phyloP scores from a whole-genome alignment of 2,888 invertebrate species.

The Spisula subtruncata region DNA sequence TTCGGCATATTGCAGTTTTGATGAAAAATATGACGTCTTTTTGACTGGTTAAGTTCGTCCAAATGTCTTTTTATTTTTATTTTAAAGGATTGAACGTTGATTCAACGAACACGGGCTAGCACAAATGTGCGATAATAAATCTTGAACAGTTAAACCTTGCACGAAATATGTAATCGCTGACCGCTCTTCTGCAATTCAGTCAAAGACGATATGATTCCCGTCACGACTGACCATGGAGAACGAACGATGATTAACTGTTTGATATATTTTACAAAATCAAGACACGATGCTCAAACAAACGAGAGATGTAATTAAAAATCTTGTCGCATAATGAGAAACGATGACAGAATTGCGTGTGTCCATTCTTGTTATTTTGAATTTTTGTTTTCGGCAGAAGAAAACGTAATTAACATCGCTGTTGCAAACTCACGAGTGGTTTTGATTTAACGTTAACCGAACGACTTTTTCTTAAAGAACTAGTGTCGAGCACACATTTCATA shows the following conservation, averaged over 20 bases:
- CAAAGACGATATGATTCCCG: neutral
- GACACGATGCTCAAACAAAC: neutral
- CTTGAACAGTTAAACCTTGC: too few species aligned
- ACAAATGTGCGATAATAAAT: too few species aligned
- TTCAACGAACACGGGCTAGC: too few species aligned
- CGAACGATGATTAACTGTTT: slow-evolving; percentile 11
- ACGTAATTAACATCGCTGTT: neutral
- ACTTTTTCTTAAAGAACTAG: neutral
- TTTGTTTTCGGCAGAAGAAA: neutral
- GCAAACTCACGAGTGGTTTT: neutral
- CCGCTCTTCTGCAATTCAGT: too few species aligned
- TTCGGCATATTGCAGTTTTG: too few species aligned
- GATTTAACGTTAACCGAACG: neutral
- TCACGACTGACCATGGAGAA: neutral
- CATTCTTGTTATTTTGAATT: neutral
- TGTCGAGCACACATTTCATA: too few species aligned
- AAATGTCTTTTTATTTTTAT: too few species aligned
- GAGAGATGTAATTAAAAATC: slow-evolving; percentile 15
- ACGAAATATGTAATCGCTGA: too few species aligned
- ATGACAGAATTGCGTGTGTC: slow-evolving; percentile 22
- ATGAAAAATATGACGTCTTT: too few species aligned
- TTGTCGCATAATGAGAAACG: neutral
- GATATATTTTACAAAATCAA: neutral
- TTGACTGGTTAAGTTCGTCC: too few species aligned
- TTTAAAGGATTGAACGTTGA: too few species aligned